Base-by-base conservation (phyloP, 2,888 invertebrate species). In the Dasysyrphus tricinctus region DNA sequence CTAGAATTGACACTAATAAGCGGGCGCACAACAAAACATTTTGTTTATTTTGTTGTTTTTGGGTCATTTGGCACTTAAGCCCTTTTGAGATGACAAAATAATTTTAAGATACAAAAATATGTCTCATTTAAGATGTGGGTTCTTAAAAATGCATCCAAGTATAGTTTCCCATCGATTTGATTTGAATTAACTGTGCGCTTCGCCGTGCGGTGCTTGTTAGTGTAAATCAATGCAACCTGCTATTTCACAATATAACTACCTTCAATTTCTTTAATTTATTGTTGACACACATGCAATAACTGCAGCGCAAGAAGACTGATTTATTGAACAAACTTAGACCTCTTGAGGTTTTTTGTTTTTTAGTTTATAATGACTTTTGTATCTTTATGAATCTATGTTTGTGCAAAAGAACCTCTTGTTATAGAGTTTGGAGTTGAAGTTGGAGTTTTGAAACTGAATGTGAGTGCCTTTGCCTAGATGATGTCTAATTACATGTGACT, bases 401-500 rank as follows among this genome's bases (percentile, higher is more conserved):
- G 32, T 51, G 34, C 49, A 61, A 69, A 73, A 80, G 63, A 81
- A 74, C 57, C 34, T 67, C 56, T 19, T 24, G 44, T 37, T 42
- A n/a, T n/a, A n/a, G 24, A 81, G 72, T 57, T 24, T 65, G 32
- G 59, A 42, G 44, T 84, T 80, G 51, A 54, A 32, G 54, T 32
- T 54, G 54, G 67, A 37, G 44, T 84, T 80, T 80, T 59, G 75
- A 72, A 63, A 69, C 14, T 63, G 49, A 70, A 83, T 63, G 57
- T 47, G 74, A 73, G 67, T 75, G 69, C 73, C 61, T 79, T 16
- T 57, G 70, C 75, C 63, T 75, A 70, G 5, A 32, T 7, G 24
- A 32, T 57, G 79, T 79, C 72, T 76, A 80, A 84, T 80, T 84
- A 76, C 76, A 84, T 84, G 80, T 80, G 84, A 84, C 80, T 72